Conservation (phyloP, 2,113 vertebrate genomes). For the Taurulus bubalis region DNA sequence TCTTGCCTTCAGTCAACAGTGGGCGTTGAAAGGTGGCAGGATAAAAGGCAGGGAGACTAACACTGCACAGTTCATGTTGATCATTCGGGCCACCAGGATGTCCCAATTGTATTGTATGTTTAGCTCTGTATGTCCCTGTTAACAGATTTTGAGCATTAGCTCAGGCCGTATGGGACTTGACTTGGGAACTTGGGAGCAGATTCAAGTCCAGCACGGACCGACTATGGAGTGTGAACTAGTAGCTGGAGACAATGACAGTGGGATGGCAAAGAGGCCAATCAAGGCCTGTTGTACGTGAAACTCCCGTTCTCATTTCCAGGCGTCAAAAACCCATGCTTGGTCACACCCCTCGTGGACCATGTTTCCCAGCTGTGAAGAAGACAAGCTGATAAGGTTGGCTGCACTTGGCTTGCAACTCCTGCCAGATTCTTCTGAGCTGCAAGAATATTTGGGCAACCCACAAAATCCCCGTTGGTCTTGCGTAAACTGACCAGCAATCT, state of each 20-base stretch:
- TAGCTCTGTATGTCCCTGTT: neutral
- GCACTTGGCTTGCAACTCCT: neutral
- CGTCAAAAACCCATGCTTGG: neutral
- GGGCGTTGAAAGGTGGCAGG: conserved; percentile 6
- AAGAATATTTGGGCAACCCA: neutral
- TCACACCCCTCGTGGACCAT: neutral
- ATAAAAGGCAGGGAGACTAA: neutral
- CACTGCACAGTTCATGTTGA: conserved; percentile 36
- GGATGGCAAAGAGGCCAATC: neutral
- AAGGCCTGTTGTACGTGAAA: neutral
- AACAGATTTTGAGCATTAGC: neutral
- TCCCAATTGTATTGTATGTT: neutral
- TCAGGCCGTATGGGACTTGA: neutral
- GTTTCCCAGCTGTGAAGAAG: neutral
- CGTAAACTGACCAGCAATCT: neutral
- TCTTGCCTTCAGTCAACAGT: conserved; percentile 12
- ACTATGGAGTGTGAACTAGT: neutral
- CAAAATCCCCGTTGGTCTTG: neutral
- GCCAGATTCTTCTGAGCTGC: neutral
- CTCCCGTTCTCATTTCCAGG: no score
- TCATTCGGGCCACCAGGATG: neutral
- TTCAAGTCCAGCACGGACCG: neutral
- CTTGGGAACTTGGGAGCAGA: neutral
- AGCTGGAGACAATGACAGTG: neutral
- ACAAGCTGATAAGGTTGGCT: neutral